Evolutionary conservation across 2,888 invertebrate genomes (phyloP).

Genomic region (Amphipyra tragopoginis): DNA sequence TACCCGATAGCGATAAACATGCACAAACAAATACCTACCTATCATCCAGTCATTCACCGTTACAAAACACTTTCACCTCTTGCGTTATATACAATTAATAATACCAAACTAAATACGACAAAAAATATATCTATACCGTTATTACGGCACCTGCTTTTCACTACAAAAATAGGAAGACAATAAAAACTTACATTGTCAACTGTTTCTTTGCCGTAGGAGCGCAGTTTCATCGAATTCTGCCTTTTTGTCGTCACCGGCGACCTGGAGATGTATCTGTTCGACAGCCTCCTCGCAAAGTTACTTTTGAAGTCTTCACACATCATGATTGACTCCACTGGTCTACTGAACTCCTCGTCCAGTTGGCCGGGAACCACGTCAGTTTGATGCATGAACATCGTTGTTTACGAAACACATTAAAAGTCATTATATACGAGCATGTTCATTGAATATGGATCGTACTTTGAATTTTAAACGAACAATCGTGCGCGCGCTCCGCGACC

Average conservation of each 20-base stretch:
- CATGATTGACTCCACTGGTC: conserved; percentile 86
- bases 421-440: conserved; percentile 64
- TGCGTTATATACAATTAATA: conserved; percentile 2
- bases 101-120: conserved; percentile 2
- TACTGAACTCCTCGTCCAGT: conserved; percentile 78
- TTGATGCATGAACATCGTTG: conserved; percentile 75
- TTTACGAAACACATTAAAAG: conserved; percentile 62
- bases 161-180: neutral
- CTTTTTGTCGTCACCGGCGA: conserved; percentile 68
- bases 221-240: conserved; percentile 71
- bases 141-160: neutral
- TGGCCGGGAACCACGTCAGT: conserved; percentile 62
- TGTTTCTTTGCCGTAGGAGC: conserved; percentile 60
- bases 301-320: conserved; percentile 87
- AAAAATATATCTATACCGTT: conserved; percentile 5
- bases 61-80: conserved; percentile 40
- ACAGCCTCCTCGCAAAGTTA: conserved; percentile 85
- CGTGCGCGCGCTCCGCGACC: conserved; percentile 46
- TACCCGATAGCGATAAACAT: neutral
- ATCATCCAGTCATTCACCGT: conserved; percentile 9
- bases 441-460: conserved; percentile 60
- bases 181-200: conserved; percentile 75
- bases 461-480: conserved; percentile 60
- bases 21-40: conserved; percentile 11
- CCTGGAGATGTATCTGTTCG: conserved; percentile 81